A percentile compares a stretch with the other conserved stretches of the same genome.
phyloP scores from a whole-genome alignment of 2,888 invertebrate species.

The Drosophila ezoana region DNA sequence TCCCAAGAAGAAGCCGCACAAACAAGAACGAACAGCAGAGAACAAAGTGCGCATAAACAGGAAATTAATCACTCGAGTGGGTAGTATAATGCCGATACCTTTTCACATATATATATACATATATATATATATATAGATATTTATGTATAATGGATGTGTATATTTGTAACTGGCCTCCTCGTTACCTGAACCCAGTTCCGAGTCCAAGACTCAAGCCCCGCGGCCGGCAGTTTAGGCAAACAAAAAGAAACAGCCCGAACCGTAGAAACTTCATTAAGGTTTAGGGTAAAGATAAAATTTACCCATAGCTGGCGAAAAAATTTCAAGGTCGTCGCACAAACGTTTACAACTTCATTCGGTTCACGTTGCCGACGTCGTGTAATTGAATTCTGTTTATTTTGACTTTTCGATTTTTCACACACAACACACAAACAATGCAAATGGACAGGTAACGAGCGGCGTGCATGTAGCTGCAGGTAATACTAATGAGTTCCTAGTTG shows the following conservation, averaged over 20 bases:
- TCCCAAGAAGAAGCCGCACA: slow-evolving; percentile 66
- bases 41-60: slow-evolving; percentile 72
- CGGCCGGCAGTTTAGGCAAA: slow-evolving; percentile 42
- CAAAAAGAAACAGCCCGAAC: slow-evolving; percentile 23
- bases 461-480: slow-evolving; percentile 37
- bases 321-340: slow-evolving; percentile 62
- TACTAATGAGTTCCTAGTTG: slow-evolving; percentile 76
- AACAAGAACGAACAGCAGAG: slow-evolving; percentile 55
- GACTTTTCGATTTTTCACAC: slow-evolving; percentile 79
- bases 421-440: slow-evolving; percentile 52
- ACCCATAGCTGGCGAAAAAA: slow-evolving; percentile 46
- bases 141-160: slow-evolving; percentile 2
- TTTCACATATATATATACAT: slow-evolving; percentile 35
- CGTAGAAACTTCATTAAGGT: slow-evolving; percentile 59
- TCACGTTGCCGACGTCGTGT: slow-evolving; percentile 38
- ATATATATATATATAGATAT: slow-evolving; percentile 9
- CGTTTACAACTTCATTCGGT: slow-evolving; percentile 72
- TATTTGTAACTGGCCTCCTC: slow-evolving; percentile 33
- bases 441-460: slow-evolving; percentile 36
- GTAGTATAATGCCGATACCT: slow-evolving; percentile 56
- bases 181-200: slow-evolving; percentile 32
- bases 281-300: slow-evolving; percentile 45
- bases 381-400: slow-evolving; percentile 76
- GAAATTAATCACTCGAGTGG: slow-evolving; percentile 78
- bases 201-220: slow-evolving; percentile 30